A percentile compares a stretch with the other conserved stretches of the same genome.
These are phyloP conservation scores for Synchiropus splendidus DNA, from an alignment of 2,113 vertebrate genomes.

Conservation along the genomic window DNA sequence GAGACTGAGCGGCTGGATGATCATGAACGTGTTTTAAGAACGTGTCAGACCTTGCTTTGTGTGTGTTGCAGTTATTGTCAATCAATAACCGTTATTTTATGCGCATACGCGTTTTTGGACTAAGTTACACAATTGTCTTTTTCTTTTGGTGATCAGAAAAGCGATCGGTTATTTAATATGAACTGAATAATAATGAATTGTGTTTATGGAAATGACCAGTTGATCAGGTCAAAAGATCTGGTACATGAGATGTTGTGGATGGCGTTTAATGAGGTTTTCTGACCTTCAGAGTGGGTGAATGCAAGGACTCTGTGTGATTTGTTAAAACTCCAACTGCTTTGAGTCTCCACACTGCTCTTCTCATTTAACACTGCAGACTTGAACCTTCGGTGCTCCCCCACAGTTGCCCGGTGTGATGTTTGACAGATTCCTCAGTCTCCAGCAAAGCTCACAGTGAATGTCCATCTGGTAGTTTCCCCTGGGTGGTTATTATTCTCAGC, in stretches of 20 bases:
- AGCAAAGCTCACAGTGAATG: constrained; percentile 64
- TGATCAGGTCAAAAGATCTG: constrained; percentile 1
- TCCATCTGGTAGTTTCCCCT: constrained; percentile 70
- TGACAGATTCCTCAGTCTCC: constrained; percentile 64
- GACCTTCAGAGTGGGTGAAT: constrained; percentile 42
- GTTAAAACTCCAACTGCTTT: constrained; percentile 40
- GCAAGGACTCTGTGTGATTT: constrained; percentile 19
- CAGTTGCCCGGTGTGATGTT: constrained; percentile 61
- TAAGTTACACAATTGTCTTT: too few relatives aligned
- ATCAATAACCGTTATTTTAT: too few relatives aligned
- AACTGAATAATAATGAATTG: too few relatives aligned
- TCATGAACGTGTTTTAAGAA: too few relatives aligned
- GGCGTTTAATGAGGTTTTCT: constrained; percentile 16
- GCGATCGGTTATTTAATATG: too few relatives aligned
- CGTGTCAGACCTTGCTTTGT: too few relatives aligned
- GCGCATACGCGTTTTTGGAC: too few relatives aligned
- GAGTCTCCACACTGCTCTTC: constrained; percentile 37
- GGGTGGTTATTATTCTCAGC: constrained; percentile 69
- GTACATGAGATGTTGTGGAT: constrained; percentile 4
- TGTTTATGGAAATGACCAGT: too few relatives aligned
- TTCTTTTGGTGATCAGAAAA: too few relatives aligned
- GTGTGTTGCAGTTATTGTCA: too few relatives aligned
- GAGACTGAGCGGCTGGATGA: too few relatives aligned
- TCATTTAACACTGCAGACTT: constrained; percentile 45
- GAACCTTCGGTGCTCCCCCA: constrained; percentile 51